phyloP scores from a whole-genome alignment of 2,888 invertebrate genomes.

The Mayetiola destructor region DNA sequence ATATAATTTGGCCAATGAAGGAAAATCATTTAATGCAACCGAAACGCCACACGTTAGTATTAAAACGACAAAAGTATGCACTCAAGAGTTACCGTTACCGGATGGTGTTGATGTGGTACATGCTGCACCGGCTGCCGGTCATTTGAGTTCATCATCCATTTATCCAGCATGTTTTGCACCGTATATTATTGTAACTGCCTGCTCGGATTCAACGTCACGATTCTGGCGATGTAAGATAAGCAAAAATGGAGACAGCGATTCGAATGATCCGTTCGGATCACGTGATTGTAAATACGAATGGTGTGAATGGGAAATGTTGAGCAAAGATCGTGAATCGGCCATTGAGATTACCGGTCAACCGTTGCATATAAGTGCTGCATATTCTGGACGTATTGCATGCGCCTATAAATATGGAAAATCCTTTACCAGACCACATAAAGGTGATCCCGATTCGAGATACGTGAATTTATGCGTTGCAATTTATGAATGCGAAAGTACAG shows the following conservation, averaged over 20 bases:
- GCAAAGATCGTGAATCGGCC: constrained; percentile 48
- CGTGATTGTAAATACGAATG: constrained; percentile 47
- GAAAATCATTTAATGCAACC: constrained; percentile 18
- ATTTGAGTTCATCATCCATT: constrained; percentile 91
- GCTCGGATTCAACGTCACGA: constrained; percentile 75
- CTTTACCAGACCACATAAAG: constrained; percentile 64
- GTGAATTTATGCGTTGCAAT: constrained; percentile 89
- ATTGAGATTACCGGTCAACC: constrained; percentile 71
- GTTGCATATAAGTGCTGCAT: constrained; percentile 88
- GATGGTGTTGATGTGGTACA: constrained; percentile 85
- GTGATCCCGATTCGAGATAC: constrained; percentile 63
- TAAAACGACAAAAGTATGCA: constrained; percentile 82
- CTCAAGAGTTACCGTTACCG: constrained; percentile 73
- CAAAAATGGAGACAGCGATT: constrained; percentile 37
- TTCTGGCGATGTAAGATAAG: constrained; percentile 72
- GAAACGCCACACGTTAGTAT: constrained; percentile 58
- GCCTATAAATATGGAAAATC: constrained; percentile 90
- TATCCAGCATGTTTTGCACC: constrained; percentile 99
- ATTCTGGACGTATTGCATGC: constrained; percentile 92
- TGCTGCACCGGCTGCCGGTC: constrained; percentile 90
- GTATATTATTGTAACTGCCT: constrained; percentile 89
- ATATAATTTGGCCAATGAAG: constrained; percentile 23
- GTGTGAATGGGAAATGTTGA: constrained; percentile 83
- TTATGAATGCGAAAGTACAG: constrained; percentile 98
- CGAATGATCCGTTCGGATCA: constrained; percentile 23